Evolutionary conservation across 2,113 vertebrate species (phyloP).

Genomic region (Hydrochoerus hydrochaeris): DNA sequence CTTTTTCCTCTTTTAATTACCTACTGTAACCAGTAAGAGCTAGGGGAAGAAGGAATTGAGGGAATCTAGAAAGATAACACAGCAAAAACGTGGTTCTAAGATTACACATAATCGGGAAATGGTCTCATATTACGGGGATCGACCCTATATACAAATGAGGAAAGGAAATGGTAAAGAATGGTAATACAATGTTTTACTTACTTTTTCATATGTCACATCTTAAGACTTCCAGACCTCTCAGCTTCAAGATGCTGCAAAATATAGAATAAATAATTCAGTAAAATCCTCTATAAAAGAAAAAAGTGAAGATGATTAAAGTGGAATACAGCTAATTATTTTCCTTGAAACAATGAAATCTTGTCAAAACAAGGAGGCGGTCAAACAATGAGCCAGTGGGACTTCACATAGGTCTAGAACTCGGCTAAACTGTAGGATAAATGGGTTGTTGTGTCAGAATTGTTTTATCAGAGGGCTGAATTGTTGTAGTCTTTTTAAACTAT

Average conservation of each 20-base stretch:
- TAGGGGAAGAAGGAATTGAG: background rate
- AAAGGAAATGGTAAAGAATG: background rate
- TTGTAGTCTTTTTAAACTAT: background rate
- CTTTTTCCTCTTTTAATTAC: background rate
- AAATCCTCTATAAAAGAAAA: background rate
- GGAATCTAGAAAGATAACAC: background rate
- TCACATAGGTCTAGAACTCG: background rate
- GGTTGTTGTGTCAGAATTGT: background rate
- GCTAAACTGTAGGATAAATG: background rate
- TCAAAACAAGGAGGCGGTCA: background rate
- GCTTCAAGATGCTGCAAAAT: background rate
- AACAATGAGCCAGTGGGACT: background rate
- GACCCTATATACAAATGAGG: background rate
- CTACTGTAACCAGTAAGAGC: background rate
- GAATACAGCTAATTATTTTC: background rate
- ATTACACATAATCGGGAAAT: background rate
- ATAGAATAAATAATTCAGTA: background rate
- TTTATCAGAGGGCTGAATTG: background rate
- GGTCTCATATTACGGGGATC: background rate
- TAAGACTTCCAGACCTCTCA: background rate
- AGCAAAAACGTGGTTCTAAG: background rate
- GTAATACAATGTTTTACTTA: background rate
- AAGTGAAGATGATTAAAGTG: background rate
- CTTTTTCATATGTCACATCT: background rate
- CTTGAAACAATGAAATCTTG: conserved; percentile 3